These are phyloP conservation scores for Pemphredon lugubris DNA, from an alignment of 2,888 invertebrate genomes.

Conservation along the genomic window DNA sequence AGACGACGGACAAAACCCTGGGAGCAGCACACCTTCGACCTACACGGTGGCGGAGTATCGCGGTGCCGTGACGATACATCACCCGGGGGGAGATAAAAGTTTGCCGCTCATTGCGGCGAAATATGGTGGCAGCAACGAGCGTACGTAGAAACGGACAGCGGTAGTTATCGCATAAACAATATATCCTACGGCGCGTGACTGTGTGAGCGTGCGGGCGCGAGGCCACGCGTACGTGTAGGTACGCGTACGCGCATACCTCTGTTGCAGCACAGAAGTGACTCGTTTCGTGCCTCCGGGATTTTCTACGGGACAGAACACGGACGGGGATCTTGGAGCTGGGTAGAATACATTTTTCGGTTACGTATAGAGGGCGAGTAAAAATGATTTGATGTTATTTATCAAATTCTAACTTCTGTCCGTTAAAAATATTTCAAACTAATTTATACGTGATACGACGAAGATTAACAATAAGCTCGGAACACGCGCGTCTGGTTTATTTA, in stretches of 20 bases:
- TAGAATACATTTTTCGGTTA: no score
- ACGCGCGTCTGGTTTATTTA: no score
- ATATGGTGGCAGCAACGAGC: constrained; percentile 45
- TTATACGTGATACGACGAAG: no score
- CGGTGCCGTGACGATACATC: constrained; percentile 43
- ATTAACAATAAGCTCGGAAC: no score
- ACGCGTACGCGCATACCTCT: no score
- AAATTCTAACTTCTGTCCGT: no score
- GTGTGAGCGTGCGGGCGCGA: not conserved
- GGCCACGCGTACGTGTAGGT: not conserved
- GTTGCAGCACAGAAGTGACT: not conserved
- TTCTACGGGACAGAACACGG: not conserved
- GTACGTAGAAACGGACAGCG: constrained; percentile 37
- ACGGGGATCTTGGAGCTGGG: no score
- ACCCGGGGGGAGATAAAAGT: constrained; percentile 59
- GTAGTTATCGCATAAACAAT: constrained; percentile 56
- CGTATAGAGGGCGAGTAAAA: no score
- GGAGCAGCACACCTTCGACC: constrained; percentile 32
- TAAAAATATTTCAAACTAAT: no score
- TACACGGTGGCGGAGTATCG: constrained; percentile 20
- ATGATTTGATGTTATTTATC: no score
- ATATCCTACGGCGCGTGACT: constrained; percentile 25
- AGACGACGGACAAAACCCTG: constrained; percentile 2
- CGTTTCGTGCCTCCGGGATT: not conserved
- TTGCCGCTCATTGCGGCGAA: constrained; percentile 57